Percentiles rank a stretch among this genome's conserved stretches.
Conservation (phyloP, 2,888 invertebrate genomes). For the Belgica antarctica region DNA sequence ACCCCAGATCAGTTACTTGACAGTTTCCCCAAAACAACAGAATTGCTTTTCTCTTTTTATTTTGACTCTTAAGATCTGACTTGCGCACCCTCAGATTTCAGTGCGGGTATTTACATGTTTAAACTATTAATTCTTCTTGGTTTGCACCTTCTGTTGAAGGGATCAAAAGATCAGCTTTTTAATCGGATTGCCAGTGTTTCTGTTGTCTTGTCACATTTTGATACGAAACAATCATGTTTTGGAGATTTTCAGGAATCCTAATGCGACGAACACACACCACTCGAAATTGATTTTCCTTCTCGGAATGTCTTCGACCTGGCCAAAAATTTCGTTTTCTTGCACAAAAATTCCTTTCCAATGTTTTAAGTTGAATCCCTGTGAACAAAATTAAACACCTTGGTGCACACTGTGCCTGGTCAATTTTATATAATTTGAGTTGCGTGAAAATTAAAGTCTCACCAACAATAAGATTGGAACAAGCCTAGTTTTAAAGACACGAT, state of each 20-base stretch:
- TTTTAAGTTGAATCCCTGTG: no score
- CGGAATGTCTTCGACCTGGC: no score
- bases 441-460: no score
- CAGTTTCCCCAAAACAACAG: background rate
- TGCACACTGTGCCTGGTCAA: no score
- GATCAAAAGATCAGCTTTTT: no score
- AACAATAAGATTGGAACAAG: no score
- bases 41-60: conserved; percentile 1
- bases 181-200: conserved; percentile 40
- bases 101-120: conserved; percentile 35
- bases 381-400: no score
- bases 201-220: no score
- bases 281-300: conserved; percentile 41
- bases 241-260: conserved; percentile 15
- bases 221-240: no score
- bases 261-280: background rate
- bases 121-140: conserved; percentile 8
- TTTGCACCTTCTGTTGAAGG: conserved; percentile 37
- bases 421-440: no score
- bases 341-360: background rate
- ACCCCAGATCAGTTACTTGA: conserved; percentile 2
- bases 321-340: background rate
- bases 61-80: conserved; percentile 8
- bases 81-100: no score
- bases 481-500: no score